Conservation (phyloP, 2,888 invertebrate species). For the Resseliella maxima region DNA sequence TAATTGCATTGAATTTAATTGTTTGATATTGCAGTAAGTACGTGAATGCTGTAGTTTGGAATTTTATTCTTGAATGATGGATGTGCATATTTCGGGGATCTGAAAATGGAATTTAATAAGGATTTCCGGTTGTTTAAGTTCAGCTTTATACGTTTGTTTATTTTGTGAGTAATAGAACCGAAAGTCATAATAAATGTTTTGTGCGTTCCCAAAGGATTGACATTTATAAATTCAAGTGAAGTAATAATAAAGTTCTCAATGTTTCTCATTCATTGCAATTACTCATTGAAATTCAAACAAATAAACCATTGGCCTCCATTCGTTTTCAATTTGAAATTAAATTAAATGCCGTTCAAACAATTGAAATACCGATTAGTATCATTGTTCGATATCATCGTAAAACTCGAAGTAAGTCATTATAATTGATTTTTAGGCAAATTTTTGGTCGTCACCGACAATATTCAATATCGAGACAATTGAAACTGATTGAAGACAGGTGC, state of each 20-base stretch:
- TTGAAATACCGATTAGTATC: not conserved
- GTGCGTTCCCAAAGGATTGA: not conserved
- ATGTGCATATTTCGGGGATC: too few relatives aligned
- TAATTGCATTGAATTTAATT: not conserved
- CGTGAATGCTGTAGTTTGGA: not conserved
- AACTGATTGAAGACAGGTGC: not conserved
- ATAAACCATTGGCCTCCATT: not conserved
- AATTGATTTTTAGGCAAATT: not conserved
- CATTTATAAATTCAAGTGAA: not conserved
- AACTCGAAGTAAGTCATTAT: not conserved
- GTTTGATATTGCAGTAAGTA: not conserved
- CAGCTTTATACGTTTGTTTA: not conserved
- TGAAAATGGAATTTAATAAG: not conserved
- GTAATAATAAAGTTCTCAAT: too few relatives aligned
- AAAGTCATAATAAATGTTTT: not conserved
- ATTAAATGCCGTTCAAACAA: constrained; percentile 16
- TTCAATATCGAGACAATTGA: not conserved
- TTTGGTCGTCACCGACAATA: not conserved
- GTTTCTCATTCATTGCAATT: not conserved
- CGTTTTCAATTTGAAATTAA: constrained; percentile 8
- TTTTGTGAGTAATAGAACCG: not conserved
- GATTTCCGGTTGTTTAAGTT: constrained; percentile 25
- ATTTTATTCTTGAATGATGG: not conserved
- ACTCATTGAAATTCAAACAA: not conserved
- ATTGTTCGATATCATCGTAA: not conserved